Evolutionary conservation across 2,113 vertebrate genomes (phyloP).

Genomic region (Eurypyga helias): DNA sequence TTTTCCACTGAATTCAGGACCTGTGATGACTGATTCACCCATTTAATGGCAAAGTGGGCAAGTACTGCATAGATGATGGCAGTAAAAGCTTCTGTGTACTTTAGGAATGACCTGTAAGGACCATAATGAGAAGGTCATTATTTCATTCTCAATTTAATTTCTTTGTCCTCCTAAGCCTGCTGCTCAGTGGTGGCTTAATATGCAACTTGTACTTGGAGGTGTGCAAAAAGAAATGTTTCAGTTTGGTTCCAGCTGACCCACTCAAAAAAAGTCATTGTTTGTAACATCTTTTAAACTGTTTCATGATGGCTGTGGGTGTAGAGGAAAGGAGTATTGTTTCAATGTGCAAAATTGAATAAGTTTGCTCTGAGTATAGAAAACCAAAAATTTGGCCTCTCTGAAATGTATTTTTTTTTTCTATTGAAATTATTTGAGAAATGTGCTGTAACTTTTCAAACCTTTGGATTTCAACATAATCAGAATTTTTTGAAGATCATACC

Average conservation of each 20-base stretch:
- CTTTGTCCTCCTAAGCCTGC: background rate
- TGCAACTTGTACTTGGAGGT: background rate
- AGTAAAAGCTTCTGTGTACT: background rate
- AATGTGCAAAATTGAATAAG: background rate
- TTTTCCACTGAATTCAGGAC: background rate
- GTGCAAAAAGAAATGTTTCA: background rate
- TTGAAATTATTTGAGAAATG: background rate
- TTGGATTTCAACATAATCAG: accelerated
- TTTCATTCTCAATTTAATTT: background rate
- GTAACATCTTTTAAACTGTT: background rate
- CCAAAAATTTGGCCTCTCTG: background rate
- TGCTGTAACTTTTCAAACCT: background rate
- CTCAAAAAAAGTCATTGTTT: background rate
- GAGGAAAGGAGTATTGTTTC: background rate
- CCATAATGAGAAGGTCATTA: background rate
- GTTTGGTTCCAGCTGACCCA: background rate
- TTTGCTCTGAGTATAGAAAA: background rate
- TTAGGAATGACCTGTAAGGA: slow-evolving; percentile 9
- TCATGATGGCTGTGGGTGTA: background rate
- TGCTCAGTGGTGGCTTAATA: background rate
- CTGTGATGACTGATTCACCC: background rate
- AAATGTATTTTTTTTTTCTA: background rate
- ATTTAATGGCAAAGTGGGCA: background rate
- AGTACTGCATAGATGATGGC: background rate
- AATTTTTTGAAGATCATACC: background rate